phyloP scores from a whole-genome alignment of 2,113 vertebrate species.

The Pyxicephalus adspersus region DNA sequence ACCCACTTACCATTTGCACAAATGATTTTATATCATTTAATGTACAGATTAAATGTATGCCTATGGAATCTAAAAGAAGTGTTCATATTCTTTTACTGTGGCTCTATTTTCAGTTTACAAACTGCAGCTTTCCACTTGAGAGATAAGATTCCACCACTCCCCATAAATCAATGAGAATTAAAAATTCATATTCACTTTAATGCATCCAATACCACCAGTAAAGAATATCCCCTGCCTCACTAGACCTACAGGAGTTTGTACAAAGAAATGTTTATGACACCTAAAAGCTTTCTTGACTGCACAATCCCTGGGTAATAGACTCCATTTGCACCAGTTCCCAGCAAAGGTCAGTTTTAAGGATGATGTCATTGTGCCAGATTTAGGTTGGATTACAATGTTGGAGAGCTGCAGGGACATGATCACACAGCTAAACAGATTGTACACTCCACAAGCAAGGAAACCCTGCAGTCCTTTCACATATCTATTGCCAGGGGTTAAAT shows the following conservation, averaged over 20 bases:
- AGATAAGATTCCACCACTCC: conserved; percentile 36
- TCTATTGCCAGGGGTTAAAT: neutral
- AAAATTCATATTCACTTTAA: conserved; percentile 55
- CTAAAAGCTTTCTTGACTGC: conserved; percentile 53
- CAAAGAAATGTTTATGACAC: conserved; percentile 51
- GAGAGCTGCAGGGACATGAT: neutral
- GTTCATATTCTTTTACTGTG: neutral
- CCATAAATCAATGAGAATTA: conserved; percentile 51
- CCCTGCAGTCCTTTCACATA: conserved; percentile 1
- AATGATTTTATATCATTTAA: conserved; percentile 15
- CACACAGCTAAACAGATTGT: conserved; percentile 17
- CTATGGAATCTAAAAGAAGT: conserved; percentile 9
- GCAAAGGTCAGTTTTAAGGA: conserved; percentile 47
- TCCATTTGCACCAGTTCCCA: conserved; percentile 54
- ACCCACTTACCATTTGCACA: neutral
- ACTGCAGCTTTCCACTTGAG: conserved; percentile 23
- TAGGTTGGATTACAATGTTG: conserved; percentile 38
- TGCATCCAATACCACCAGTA: conserved; percentile 45
- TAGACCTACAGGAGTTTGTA: conserved; percentile 43
- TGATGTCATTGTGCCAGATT: conserved; percentile 43
- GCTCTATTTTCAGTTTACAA: conserved; percentile 27
- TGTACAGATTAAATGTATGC: conserved; percentile 8
- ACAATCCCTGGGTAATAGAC: conserved; percentile 50
- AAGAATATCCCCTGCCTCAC: conserved; percentile 40
- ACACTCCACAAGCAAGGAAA: neutral